A percentile compares a stretch with the other conserved stretches of the same genome.
phyloP scores from a whole-genome alignment of 2,113 vertebrate genomes.

The Corythornis cristatus region DNA sequence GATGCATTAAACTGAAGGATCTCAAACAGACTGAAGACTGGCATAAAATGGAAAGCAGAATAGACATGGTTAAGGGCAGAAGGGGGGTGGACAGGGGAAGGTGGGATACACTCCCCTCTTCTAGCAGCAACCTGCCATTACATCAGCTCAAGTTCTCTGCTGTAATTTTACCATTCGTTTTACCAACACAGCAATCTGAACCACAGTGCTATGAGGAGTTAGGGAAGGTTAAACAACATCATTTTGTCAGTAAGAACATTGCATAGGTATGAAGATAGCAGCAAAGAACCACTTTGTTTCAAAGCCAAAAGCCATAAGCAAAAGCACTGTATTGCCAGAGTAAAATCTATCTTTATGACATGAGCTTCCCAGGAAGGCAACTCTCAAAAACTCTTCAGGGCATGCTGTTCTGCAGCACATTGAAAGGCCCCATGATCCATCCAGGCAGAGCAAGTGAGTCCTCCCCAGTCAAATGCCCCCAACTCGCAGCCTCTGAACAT shows the following conservation, averaged over 20 bases:
- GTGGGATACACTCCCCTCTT: not conserved
- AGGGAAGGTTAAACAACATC: not conserved
- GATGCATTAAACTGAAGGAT: not conserved
- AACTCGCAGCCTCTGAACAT: fast-evolving
- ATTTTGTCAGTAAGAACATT: not conserved
- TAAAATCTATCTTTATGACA: not conserved
- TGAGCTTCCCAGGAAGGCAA: not conserved
- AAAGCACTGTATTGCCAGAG: not conserved
- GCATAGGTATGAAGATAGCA: not conserved
- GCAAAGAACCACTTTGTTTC: not conserved
- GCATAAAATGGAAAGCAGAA: not conserved
- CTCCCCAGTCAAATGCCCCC: not conserved
- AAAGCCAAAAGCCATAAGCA: not conserved
- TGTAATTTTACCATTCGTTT: not conserved
- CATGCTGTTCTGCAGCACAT: not conserved
- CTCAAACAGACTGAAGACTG: not conserved
- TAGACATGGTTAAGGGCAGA: not conserved
- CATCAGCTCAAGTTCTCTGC: not conserved
- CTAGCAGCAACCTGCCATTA: not conserved
- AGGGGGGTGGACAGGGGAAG: not conserved
- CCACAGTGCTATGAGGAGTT: not conserved
- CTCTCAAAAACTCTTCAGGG: not conserved
- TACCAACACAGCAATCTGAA: not conserved
- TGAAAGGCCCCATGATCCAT: not conserved
- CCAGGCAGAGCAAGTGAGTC: not conserved